Evolutionary conservation across 2,113 vertebrate species (phyloP).

Genomic region (Arvicanthis niloticus): DNA sequence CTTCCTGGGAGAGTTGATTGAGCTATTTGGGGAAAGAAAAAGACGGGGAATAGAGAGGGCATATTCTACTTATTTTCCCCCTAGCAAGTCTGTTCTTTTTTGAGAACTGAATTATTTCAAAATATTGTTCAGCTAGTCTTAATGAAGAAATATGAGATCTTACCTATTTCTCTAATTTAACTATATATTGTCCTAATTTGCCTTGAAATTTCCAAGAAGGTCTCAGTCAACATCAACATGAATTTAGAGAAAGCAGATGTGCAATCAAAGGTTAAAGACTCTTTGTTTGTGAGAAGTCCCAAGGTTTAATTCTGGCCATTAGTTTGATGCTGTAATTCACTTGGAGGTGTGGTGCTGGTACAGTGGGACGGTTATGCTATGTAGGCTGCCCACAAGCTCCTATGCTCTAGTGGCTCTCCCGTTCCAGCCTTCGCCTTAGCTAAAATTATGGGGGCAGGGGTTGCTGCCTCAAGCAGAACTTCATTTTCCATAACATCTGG

Average conservation of each 20-base stretch:
- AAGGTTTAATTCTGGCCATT: too few relatives aligned
- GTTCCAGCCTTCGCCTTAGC: neutral
- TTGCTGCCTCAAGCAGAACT: too few relatives aligned
- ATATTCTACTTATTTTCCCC: neutral
- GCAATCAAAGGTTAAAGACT: neutral
- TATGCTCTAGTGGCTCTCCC: neutral
- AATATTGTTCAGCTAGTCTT: neutral
- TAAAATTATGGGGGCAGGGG: neutral
- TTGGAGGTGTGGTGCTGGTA: too few relatives aligned
- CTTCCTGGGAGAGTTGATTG: neutral
- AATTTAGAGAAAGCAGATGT: neutral
- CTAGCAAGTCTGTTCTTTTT: neutral
- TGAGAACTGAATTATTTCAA: neutral
- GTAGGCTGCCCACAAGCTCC: neutral
- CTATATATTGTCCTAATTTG: neutral
- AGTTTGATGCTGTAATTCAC: neutral
- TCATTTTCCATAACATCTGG: neutral
- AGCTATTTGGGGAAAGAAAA: constrained; percentile 6
- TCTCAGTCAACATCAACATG: neutral
- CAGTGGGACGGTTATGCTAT: neutral
- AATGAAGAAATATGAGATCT: neutral
- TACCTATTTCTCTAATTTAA: neutral
- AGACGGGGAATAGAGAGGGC: neutral
- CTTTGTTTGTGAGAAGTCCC: neutral
- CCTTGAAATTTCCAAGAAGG: constrained; percentile 38